Percentiles rank a stretch among this genome's conserved stretches.
phyloP scores from a whole-genome alignment of 2,888 invertebrate species.

The Aleiodes alternator region DNA sequence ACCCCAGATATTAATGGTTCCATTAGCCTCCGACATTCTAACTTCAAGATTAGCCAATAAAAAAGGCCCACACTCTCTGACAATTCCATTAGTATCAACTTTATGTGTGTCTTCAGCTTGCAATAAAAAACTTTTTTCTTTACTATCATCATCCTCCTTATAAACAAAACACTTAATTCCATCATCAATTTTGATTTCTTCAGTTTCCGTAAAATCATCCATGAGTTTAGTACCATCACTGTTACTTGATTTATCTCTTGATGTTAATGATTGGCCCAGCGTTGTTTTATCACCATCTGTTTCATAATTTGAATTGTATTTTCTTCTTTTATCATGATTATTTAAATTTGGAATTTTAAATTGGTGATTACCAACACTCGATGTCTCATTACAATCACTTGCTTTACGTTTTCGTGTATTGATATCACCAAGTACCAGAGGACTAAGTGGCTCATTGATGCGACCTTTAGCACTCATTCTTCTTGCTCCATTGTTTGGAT shows the following conservation, averaged over 20 bases:
- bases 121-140: constrained; percentile 70
- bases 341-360: constrained; percentile 66
- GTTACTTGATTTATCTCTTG: constrained; percentile 9
- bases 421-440: constrained; percentile 23
- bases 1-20: constrained; percentile 73
- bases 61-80: constrained; percentile 72
- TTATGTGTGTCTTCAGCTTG: constrained; percentile 58
- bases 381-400: constrained; percentile 60
- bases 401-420: constrained; percentile 65
- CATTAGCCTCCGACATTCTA: constrained; percentile 72
- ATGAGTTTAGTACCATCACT: constrained; percentile 39
- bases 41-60: constrained; percentile 71
- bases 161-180: constrained; percentile 70
- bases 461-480: constrained; percentile 47
- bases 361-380: constrained; percentile 57
- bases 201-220: constrained; percentile 46
- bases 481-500: constrained; percentile 3
- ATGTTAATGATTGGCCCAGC: constrained; percentile 18
- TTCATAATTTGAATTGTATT: constrained; percentile 56
- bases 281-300: constrained; percentile 51
- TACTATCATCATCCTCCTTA: constrained; percentile 65
- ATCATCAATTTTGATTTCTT: constrained; percentile 57
- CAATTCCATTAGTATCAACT: constrained; percentile 55
- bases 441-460: constrained; percentile 48
- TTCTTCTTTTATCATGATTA: constrained; percentile 46